phyloP scores from a whole-genome alignment of 92 coral and sea anemone genomes.

The Desmophyllum pertusum region DNA sequence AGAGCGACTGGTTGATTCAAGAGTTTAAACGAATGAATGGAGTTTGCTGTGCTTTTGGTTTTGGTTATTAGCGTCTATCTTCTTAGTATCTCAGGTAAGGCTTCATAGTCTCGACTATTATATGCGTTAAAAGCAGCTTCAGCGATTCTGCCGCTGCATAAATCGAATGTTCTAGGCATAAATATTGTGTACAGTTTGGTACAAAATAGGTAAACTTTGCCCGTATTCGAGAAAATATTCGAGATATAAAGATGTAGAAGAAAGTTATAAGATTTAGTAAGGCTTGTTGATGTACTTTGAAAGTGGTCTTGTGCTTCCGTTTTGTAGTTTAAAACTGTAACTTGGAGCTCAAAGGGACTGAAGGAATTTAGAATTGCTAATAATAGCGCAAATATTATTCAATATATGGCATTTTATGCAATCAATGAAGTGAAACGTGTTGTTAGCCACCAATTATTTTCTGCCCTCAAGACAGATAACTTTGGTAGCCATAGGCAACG shows the following conservation, averaged over 20 bases:
- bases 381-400: no score
- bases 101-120: not conserved
- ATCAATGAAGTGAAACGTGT: not conserved
- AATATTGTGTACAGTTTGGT: not conserved
- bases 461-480: not conserved
- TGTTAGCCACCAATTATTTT: not conserved
- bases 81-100: conserved; percentile 23
- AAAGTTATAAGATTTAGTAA: not conserved
- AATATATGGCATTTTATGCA: no score
- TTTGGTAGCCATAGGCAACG: not conserved
- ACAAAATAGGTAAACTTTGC: not conserved
- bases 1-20: not conserved
- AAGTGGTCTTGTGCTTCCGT: not conserved
- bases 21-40: not conserved
- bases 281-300: not conserved
- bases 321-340: not conserved
- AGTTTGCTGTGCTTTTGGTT: not conserved
- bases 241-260: not conserved
- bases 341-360: not conserved
- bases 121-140: not conserved
- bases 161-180: not conserved
- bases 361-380: conserved; percentile 10
- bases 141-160: not conserved
- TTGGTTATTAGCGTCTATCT: not conserved
- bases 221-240: not conserved